These are phyloP conservation scores for Mustelus asterias DNA, from an alignment of 2,113 vertebrate genomes.

Conservation along the genomic window DNA sequence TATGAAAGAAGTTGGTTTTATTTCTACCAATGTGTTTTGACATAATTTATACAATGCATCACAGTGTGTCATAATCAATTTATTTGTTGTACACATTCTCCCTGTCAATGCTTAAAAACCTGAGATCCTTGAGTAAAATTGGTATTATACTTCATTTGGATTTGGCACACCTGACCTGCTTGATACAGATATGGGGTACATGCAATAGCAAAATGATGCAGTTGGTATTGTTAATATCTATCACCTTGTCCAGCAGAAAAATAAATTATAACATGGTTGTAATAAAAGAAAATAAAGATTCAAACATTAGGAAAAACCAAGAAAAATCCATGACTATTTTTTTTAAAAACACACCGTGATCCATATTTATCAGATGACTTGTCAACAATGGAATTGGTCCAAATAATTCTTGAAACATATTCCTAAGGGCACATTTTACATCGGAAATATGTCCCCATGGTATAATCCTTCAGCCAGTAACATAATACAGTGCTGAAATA, in stretches of 20 bases:
- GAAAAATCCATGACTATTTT: background rate
- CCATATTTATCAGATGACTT: background rate
- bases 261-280: background rate
- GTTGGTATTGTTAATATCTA: background rate
- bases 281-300: background rate
- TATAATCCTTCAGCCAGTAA: background rate
- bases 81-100: background rate
- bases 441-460: background rate
- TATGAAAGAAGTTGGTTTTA: background rate
- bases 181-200: background rate
- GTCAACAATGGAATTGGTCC: background rate
- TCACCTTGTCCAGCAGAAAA: background rate
- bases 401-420: background rate
- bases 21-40: background rate
- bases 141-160: background rate
- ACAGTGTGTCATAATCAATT: background rate
- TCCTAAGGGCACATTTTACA: background rate
- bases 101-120: background rate
- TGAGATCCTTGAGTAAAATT: background rate
- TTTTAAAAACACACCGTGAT: background rate
- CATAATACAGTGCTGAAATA: constrained; percentile 28
- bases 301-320: background rate
- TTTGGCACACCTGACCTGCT: background rate
- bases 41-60: background rate
- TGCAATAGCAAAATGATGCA: background rate